Base-by-base conservation (phyloP, 2,888 invertebrate species). In the Girardia tigrina region DNA sequence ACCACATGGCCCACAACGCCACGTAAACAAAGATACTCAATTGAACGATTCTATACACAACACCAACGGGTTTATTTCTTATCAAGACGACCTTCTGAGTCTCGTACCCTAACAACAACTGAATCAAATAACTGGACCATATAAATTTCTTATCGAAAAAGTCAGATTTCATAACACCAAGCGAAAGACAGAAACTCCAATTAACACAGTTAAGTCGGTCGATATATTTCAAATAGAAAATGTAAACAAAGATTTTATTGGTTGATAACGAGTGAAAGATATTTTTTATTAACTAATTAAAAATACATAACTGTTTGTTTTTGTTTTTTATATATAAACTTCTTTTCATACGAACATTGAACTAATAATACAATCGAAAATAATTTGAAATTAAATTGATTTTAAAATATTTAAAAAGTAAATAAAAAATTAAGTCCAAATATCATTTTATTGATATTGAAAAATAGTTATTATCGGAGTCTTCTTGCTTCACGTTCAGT, bases 401-500 rank as follows among this genome's bases (percentile, higher is more conserved):
- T n/a, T n/a, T n/a, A n/a, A n/a, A n/a, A n/a, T n/a, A n/a, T n/a
- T n/a, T n/a, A n/a, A n/a, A n/a, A n/a, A n/a, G n/a, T n/a, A n/a
- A n/a, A n/a, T n/a, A n/a, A n/a, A n/a, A n/a, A n/a, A n/a, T n/a
- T n/a, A n/a, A n/a, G n/a, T n/a, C n/a, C n/a, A n/a, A n/a, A n/a
- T n/a, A n/a, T n/a, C n/a, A n/a, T n/a, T n/a, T n/a, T n/a, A n/a
- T n/a, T n/a, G n/a, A n/a, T n/a, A n/a, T n/a, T n/a, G n/a, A n/a
- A n/a, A n/a, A n/a, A n/a, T n/a, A n/a, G n/a, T n/a, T n/a, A 4
- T 78, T 77, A 86, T 80, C 95, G 89, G 84, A 98, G 88, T 88
- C 97, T 92, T 86, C 97, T 92, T 78, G 97, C 98, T 90, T 98
- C 97, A 88, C 98, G 90, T 88, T 99, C 98, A 83, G 95, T 95